Evolutionary conservation across 2,113 vertebrate genomes (phyloP).

Genomic region (Antechinus stuartii): DNA sequence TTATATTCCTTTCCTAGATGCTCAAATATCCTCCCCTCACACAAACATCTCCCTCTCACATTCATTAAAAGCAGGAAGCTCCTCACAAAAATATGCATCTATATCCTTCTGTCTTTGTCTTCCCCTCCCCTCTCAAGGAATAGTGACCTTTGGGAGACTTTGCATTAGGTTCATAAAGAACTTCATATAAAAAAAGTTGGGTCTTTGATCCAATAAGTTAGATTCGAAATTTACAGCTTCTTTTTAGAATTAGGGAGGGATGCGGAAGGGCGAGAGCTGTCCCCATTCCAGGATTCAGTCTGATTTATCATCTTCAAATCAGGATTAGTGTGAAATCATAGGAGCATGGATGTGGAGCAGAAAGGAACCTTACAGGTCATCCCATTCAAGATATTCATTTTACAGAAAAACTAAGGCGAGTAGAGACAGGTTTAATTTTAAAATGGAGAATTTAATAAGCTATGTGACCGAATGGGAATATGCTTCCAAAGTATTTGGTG

Average conservation of each 20-base stretch:
- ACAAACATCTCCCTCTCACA: not conserved
- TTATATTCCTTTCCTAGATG: not conserved
- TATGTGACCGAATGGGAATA: no score
- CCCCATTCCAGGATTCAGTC: not conserved
- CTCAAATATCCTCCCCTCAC: not conserved
- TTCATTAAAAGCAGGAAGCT: not conserved
- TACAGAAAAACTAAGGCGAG: not conserved
- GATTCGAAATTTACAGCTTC: not conserved
- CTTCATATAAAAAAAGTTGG: not conserved
- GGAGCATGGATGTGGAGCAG: not conserved
- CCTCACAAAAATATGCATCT: not conserved
- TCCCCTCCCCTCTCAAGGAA: not conserved
- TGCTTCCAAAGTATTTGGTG: no score
- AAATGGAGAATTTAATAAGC: no score
- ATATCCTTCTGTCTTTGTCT: not conserved
- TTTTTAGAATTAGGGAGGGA: not conserved
- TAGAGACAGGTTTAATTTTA: no score
- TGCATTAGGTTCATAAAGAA: not conserved
- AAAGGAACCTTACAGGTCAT: not conserved
- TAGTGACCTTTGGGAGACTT: not conserved
- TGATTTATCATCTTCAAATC: not conserved
- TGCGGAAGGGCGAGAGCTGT: not conserved
- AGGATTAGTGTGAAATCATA: not conserved
- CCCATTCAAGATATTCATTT: not conserved
- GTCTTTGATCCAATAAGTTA: not conserved